Base-by-base conservation (phyloP, 2,888 invertebrate genomes). In the Acrobasis consociella region DNA sequence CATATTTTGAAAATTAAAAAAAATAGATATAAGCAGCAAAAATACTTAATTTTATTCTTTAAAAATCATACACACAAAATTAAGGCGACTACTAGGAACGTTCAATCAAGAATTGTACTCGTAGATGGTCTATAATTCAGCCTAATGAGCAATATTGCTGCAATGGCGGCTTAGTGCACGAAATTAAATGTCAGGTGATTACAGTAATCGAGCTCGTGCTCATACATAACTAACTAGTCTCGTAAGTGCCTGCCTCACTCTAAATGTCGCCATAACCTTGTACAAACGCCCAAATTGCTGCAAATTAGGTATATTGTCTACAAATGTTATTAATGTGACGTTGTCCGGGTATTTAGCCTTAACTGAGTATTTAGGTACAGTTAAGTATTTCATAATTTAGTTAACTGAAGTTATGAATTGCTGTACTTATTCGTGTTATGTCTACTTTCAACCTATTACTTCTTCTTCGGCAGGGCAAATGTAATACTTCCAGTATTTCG, bases 161-260 rank as follows among this genome's bases (percentile, higher is more conserved):
- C 60, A 60, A 9, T 53, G 42, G 42, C 17, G 42, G 9, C 22
- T 17, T 15, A 39, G 13, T 60, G 52, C 16, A 60, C 31, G 38
- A 61, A 53, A 49, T 61, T 31, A 59, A 61, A 64, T 62, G 16
- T 55, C 49, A 62, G 59, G 64, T 62, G 65, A 66, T 67, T 69
- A 66, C 55, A 58, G 66, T 72, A 71, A 73, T 71, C 70, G 69
- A 71, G 71, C 64, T 65, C 71, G 72, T 72, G 71, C 64, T 65
- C 64, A 49, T 62, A 70, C 71, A 71, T 72, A 61, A 61, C 61
- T 61, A 53, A 52, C 53, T 53, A 22, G 38, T 50, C 22, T 69
- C 67, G 65, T 63, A 66, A 49, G 53, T 16, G 55, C 55, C 22
- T n/a, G 17, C 42, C 62, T 62, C 58, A 62, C 64, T 61, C 68